Evolutionary conservation across 1,140 invertebrate genomes (phyloP).

Genomic region (Drosophila elegans): DNA sequence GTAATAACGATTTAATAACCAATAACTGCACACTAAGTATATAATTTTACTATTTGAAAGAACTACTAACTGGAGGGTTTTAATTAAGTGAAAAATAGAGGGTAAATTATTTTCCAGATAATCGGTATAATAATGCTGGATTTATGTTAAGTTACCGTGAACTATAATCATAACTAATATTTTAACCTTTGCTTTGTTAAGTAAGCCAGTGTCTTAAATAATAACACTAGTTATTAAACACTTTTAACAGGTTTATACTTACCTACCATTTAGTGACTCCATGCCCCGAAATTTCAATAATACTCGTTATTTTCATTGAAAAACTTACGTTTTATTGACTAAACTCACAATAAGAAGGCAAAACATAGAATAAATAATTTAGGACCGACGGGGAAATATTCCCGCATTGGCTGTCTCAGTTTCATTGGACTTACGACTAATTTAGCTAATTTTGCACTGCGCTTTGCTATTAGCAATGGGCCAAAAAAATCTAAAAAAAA

Average conservation of each 20-base stretch:
- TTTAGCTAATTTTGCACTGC: slow-evolving; percentile 74
- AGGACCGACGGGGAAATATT: slow-evolving; percentile 46
- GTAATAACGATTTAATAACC: too few species aligned
- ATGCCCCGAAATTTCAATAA: neutral
- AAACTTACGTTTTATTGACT: slow-evolving; percentile 79
- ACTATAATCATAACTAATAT: too few species aligned
- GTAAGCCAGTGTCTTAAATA: too few species aligned
- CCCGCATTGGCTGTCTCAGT: slow-evolving; percentile 23
- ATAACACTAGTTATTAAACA: too few species aligned
- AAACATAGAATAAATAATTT: slow-evolving; percentile 77
- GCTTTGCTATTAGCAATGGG: slow-evolving; percentile 33
- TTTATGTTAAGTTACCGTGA: too few species aligned
- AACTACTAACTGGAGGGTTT: too few species aligned
- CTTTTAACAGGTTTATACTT: neutral
- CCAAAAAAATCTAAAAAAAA: slow-evolving; percentile 30
- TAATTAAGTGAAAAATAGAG: too few species aligned
- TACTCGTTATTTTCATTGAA: slow-evolving; percentile 29
- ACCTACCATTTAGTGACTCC: neutral
- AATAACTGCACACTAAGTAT: too few species aligned
- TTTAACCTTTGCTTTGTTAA: too few species aligned
- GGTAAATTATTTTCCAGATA: too few species aligned
- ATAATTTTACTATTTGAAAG: too few species aligned
- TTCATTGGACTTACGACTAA: slow-evolving; percentile 26
- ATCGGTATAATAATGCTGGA: too few species aligned
- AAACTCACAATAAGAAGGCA: slow-evolving; percentile 75